Evolutionary conservation across 2,888 invertebrate genomes (phyloP), one percentile per base, ranked within the genome.

Genomic region (Phrixothrix hirtus): DNA sequence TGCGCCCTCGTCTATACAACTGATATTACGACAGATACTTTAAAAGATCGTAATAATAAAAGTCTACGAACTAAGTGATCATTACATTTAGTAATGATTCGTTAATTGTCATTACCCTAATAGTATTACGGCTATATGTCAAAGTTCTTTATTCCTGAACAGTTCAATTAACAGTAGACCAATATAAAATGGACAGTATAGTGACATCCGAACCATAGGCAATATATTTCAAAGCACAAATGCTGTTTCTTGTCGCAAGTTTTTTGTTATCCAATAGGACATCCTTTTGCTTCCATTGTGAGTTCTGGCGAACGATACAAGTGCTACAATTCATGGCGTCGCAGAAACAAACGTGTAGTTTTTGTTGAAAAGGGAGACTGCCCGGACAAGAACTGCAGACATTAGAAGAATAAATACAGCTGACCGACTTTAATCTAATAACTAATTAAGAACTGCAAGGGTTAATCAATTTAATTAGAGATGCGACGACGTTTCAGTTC

Each of bases 181-280:
- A 35, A 39, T 35, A 29, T 21, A 32, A 34, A 44, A 45, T 34
- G 32, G 32, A 26, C 44, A 30, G 54, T 46, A 41, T 58, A 45
- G 53, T 42, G 49, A 51, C 58, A 51, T 49, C 53, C 54, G 61
- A 60, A 58, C 59, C 60, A 57, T 60, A 58, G 60, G 64, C 63
- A 58, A 67, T 68, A 69, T 68, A 69, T 68, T 63, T 64, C 61
- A 55, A 61, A 64, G 62, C 62, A 67, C 64, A 62, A 64, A 66
- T 65, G 63, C 61, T 59, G 62, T 67, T 68, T 70, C 67, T 65
- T 68, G 68, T 61, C 58, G 59, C 62, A 53, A 59, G 59, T 64
- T 70, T 70, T 70, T 68, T 70, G 68, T 65, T 64, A 61, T 60
- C 56, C 58, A 59, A 57, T 57, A 61, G 65, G 55, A 57, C 64